phyloP scores from a whole-genome alignment of 2,797 vertebrate species.

The Premnoplex brunnescens region DNA sequence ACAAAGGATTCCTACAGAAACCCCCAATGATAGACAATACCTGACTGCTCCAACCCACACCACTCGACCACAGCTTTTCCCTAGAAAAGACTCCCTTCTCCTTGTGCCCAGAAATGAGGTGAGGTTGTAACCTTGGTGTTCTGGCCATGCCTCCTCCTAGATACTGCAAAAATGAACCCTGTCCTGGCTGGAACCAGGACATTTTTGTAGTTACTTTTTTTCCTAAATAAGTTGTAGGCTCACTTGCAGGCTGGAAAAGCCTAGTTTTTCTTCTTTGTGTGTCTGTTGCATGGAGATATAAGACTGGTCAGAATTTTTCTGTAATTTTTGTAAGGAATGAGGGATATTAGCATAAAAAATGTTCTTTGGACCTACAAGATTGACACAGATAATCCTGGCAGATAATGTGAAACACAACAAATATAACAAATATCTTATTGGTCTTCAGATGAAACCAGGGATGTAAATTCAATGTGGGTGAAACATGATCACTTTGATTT shows the following conservation, averaged over 20 bases:
- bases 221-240: background rate
- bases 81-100: background rate
- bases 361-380: background rate
- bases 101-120: background rate
- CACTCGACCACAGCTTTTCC: background rate
- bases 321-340: background rate
- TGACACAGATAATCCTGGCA: background rate
- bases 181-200: background rate
- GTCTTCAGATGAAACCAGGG: background rate
- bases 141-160: background rate
- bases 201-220: background rate
- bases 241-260: background rate
- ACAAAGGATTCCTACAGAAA: background rate
- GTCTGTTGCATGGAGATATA: background rate
- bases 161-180: background rate
- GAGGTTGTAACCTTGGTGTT: background rate
- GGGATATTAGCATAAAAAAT: background rate
- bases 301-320: background rate
- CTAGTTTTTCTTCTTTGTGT: background rate
- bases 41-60: background rate
- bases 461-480: constrained; percentile 14
- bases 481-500: constrained; percentile 26
- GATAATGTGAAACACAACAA: background rate
- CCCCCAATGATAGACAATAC: background rate
- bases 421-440: background rate